These are phyloP conservation scores for Chouioia cunea DNA, from an alignment of 2,888 invertebrate genomes.

Conservation along the genomic window DNA sequence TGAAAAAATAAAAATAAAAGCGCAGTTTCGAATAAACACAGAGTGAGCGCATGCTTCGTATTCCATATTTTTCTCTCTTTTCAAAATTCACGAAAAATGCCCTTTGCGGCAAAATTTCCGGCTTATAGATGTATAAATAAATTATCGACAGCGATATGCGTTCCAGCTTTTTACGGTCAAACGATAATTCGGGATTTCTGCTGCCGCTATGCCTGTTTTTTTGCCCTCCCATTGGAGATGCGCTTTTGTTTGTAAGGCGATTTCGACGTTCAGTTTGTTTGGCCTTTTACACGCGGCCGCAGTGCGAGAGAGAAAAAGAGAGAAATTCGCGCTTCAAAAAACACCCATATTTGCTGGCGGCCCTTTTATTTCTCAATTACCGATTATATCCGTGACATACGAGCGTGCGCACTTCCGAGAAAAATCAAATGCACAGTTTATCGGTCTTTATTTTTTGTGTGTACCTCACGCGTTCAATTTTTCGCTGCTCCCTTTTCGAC, in stretches of 20 bases:
- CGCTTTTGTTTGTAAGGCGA: constrained; percentile 42
- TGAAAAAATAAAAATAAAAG: constrained; percentile 28
- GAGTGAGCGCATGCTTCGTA: not conserved
- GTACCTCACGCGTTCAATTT: not conserved
- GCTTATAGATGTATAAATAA: constrained; percentile 46
- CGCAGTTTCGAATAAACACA: constrained; percentile 3
- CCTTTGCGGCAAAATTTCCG: constrained; percentile 38
- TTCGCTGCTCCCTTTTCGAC: not conserved
- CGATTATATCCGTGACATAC: constrained; percentile 40
- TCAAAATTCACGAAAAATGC: constrained; percentile 35
- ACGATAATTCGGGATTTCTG: constrained; percentile 31
- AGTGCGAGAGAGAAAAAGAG: too few species aligned
- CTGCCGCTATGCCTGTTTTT: constrained; percentile 18
- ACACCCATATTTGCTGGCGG: constrained; percentile 28
- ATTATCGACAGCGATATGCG: constrained; percentile 34
- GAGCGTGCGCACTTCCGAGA: not conserved
- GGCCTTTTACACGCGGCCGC: constrained; percentile 36
- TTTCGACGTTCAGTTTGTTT: constrained; percentile 23
- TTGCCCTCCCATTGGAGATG: constrained; percentile 5
- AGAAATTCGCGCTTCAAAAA: constrained; percentile 42
- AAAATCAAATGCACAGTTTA: constrained; percentile 31
- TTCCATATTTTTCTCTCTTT: constrained; percentile 31
- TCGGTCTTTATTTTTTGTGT: not conserved
- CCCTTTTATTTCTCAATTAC: constrained; percentile 44
- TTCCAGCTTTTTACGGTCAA: constrained; percentile 33